phyloP scores from a whole-genome alignment of 2,888 invertebrate species.

The Polymixis flavicincta region DNA sequence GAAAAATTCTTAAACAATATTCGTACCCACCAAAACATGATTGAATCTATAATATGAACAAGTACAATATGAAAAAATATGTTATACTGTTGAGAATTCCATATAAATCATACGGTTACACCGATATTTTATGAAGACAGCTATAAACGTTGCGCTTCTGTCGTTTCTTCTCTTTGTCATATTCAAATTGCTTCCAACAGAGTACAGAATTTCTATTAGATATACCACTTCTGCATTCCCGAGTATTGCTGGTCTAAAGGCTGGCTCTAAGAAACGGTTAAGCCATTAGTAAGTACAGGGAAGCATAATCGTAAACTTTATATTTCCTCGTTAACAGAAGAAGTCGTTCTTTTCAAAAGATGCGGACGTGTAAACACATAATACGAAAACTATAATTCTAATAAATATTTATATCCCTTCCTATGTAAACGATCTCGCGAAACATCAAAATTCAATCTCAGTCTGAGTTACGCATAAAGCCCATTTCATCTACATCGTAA shows the following conservation, averaged over 20 bases:
- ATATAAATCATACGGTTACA: slow-evolving; percentile 3
- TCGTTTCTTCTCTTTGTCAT: slow-evolving; percentile 22
- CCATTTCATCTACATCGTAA: slow-evolving; percentile 58
- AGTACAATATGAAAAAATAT: slow-evolving; percentile 5
- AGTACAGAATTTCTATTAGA: slow-evolving; percentile 28
- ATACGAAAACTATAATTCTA: slow-evolving; percentile 39
- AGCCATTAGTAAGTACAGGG: slow-evolving; percentile 17
- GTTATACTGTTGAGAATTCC: not conserved
- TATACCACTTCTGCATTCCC: slow-evolving; percentile 8
- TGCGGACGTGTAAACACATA: slow-evolving; percentile 54
- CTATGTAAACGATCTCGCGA: slow-evolving; percentile 48
- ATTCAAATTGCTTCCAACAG: slow-evolving; percentile 23
- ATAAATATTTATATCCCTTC: slow-evolving; percentile 60
- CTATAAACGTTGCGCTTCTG: slow-evolving; percentile 23
- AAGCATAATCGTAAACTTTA: slow-evolving; percentile 39
- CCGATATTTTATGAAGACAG: slow-evolving; percentile 30
- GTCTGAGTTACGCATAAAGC: slow-evolving; percentile 57
- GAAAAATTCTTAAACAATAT: not conserved
- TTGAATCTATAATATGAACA: slow-evolving; percentile 13
- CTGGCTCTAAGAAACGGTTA: slow-evolving; percentile 2
- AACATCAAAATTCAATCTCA: slow-evolving; percentile 62
- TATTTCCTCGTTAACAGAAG: slow-evolving; percentile 22
- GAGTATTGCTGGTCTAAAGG: slow-evolving; percentile 6
- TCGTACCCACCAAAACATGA: no score
- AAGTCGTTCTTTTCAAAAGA: slow-evolving; percentile 11